Conservation (phyloP, 2,888 invertebrate genomes). For the Hybos culiciformis region DNA sequence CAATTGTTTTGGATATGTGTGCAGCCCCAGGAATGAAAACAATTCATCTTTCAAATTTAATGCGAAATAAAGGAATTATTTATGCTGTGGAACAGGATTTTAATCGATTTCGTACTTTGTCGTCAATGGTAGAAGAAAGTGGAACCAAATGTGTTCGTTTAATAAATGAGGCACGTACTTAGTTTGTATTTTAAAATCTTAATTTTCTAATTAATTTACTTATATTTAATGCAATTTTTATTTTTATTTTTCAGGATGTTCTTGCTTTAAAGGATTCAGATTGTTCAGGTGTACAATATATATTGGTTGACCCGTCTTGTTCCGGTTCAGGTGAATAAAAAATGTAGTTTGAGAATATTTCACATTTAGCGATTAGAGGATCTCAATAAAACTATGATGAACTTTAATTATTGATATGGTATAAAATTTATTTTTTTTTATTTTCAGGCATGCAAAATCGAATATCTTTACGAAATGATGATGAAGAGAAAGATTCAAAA, state of each 20-base stretch:
- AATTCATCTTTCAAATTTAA: constrained; percentile 70
- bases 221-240: too few species aligned
- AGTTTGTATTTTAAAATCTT: constrained; percentile 48
- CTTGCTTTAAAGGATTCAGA: background rate
- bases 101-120: constrained; percentile 50
- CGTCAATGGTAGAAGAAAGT: constrained; percentile 46
- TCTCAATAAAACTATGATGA: too few species aligned
- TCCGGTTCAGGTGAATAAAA: too few species aligned
- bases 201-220: too few species aligned
- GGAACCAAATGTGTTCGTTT: constrained; percentile 55
- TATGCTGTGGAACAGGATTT: constrained; percentile 69
- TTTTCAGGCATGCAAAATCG: constrained; percentile 58
- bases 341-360: too few species aligned
- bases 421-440: too few species aligned
- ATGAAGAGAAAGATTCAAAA: constrained; percentile 34
- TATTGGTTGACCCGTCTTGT: constrained; percentile 94
- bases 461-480: constrained; percentile 37
- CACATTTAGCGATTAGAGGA: too few species aligned
- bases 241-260: too few species aligned
- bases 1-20: constrained; percentile 81
- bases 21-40: constrained; percentile 98
- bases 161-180: constrained; percentile 58
- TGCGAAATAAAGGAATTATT: constrained; percentile 64
- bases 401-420: too few species aligned
- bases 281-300: constrained; percentile 58